Evolutionary conservation across 2,113 vertebrate genomes (phyloP).

Genomic region (Oncorhynchus tshawytscha): DNA sequence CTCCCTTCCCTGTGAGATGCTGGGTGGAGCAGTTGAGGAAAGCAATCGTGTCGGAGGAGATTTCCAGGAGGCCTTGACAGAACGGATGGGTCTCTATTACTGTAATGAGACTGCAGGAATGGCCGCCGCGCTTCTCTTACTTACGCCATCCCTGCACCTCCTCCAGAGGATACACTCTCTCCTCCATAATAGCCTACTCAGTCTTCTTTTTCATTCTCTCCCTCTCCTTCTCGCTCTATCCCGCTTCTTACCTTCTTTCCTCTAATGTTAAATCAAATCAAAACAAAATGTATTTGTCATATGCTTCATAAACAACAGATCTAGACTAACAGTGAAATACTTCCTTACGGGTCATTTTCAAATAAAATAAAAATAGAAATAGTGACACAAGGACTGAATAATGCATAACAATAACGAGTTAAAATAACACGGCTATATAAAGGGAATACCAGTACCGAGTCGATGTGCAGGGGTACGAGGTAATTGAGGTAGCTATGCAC

Average conservation of each 20-base stretch:
- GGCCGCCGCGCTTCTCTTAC: slow-evolving; percentile 71
- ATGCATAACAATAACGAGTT: too few species aligned
- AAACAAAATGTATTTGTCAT: background rate
- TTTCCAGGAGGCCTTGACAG: slow-evolving; percentile 75
- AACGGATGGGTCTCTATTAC: slow-evolving; percentile 78
- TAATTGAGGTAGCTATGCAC: too few species aligned
- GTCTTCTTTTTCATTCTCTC: slow-evolving; percentile 67
- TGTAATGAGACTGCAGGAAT: slow-evolving; percentile 78
- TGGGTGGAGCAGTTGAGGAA: slow-evolving; percentile 47
- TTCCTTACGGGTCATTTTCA: too few species aligned
- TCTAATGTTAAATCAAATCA: background rate
- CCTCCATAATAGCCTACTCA: slow-evolving; percentile 75
- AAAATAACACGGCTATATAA: too few species aligned
- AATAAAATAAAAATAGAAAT: too few species aligned
- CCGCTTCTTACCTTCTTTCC: background rate
- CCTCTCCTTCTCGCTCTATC: slow-evolving; percentile 22
- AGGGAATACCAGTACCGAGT: too few species aligned
- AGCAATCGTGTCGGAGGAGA: slow-evolving; percentile 64
- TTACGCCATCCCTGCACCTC: slow-evolving; percentile 68
- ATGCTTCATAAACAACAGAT: too few species aligned
- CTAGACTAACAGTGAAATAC: too few species aligned
- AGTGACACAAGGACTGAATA: too few species aligned
- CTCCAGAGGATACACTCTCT: slow-evolving; percentile 70
- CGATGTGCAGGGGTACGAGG: too few species aligned
- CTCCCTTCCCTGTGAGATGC: slow-evolving; percentile 42